phyloP scores from a whole-genome alignment of 2,113 vertebrate genomes.

The Coreoperca whiteheadi region DNA sequence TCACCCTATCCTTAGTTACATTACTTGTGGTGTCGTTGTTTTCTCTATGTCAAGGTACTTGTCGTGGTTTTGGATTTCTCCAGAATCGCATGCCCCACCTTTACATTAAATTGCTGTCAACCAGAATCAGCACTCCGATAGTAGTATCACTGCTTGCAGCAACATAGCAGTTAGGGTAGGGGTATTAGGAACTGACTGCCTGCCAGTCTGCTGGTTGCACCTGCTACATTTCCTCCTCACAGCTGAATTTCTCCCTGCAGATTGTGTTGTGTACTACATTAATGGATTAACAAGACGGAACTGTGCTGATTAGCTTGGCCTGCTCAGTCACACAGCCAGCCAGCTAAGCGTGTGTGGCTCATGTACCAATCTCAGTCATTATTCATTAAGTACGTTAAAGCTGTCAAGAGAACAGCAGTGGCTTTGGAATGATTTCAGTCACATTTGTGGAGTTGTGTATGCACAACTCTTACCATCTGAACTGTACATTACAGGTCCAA shows the following conservation, averaged over 20 bases:
- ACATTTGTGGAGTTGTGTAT: conserved; percentile 4
- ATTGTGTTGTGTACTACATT: conserved; percentile 57
- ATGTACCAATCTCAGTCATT: conserved; percentile 60
- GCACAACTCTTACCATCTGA: not conserved
- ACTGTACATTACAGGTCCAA: not conserved
- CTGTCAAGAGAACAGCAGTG: conserved; percentile 45
- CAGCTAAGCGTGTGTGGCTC: conserved; percentile 53
- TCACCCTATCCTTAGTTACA: no score
- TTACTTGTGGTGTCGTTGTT: no score
- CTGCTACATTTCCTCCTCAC: conserved; percentile 34
- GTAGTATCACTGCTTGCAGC: not conserved
- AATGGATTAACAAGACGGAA: conserved; percentile 72
- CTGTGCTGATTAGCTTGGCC: conserved; percentile 65
- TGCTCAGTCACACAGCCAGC: conserved; percentile 44
- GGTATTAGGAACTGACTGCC: conserved; percentile 14
- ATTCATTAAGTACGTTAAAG: conserved; percentile 62
- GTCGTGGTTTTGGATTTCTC: no score
- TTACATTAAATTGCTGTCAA: not conserved
- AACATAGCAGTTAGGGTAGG: not conserved
- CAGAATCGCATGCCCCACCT: not conserved
- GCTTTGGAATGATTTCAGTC: conserved; percentile 45
- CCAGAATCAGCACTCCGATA: not conserved
- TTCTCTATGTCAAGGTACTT: no score
- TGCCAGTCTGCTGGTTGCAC: conserved; percentile 30
- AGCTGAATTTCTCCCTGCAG: conserved; percentile 52